Conservation (phyloP, 2,797 vertebrate genomes). For the Catamblyrhynchus diadema region DNA sequence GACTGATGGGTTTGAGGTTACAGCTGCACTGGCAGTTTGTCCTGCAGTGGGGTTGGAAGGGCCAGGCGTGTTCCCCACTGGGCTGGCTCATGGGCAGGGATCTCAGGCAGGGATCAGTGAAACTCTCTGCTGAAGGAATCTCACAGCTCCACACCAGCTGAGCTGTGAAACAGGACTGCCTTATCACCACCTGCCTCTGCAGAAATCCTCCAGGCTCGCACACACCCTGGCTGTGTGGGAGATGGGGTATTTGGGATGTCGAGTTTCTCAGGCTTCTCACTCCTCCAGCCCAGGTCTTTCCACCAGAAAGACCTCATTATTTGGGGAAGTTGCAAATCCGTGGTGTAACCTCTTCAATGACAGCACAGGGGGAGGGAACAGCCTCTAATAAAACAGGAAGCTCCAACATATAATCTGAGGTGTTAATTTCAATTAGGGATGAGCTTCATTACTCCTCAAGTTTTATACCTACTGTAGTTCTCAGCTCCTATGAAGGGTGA, state of each 20-base stretch:
- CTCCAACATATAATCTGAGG: neutral
- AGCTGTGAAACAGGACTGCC: neutral
- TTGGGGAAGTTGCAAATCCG: neutral
- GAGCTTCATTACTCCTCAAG: neutral
- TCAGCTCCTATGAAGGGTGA: neutral
- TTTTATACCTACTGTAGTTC: neutral
- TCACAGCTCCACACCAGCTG: neutral
- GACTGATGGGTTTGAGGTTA: neutral
- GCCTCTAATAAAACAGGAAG: neutral
- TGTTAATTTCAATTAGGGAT: neutral
- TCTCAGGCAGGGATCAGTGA: neutral
- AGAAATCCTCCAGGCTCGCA: neutral
- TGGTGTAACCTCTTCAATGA: neutral
- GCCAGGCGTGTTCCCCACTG: neutral
- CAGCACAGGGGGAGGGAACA: neutral
- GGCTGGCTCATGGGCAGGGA: neutral
- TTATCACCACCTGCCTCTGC: neutral
- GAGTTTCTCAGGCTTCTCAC: neutral
- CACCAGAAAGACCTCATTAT: neutral
- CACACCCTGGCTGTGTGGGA: neutral
- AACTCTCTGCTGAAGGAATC: neutral
- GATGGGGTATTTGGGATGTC: neutral
- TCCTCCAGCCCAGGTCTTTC: neutral
- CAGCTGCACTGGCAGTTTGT: neutral
- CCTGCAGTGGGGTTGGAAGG: neutral